Base-by-base conservation (phyloP, 2,113 vertebrate species). In the Oncorhynchus tshawytscha region DNA sequence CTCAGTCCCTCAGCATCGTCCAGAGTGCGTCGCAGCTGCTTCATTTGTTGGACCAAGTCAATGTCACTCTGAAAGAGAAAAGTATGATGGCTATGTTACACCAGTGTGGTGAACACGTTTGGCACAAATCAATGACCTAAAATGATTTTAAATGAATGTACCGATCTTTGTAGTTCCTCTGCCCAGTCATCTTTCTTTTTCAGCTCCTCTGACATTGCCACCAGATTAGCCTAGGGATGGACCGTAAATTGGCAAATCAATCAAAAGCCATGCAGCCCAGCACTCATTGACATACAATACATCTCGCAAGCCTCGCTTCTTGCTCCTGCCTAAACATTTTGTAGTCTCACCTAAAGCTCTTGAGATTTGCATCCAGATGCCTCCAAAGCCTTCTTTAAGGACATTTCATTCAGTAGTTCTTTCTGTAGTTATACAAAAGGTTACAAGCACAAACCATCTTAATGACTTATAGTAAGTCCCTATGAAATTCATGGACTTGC, bases 1-100 rank as follows among this genome's bases (percentile, higher is more conserved):
- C 94, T 94, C 83, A 98, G 24, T 0, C 83, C 75, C 91, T 97
- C 95, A 0, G 95, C 94, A 57, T 99, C 96, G 34, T 91, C 81
- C 16, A 98, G 87, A 3, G 95, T 96, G 72, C 95, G 95, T 4
- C 89, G 94, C 51, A 97, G 90, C 62, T 88, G 90, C 1, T 91
- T 81, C 60, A 96, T 90, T 87, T 97, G 93, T 78, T 95, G 87
- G 29, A 84, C 82, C n/a, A 95, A 75, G 71, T 94, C 94, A 78
- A 92, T 94, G 34, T 89, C 90, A 6, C 87, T 92, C 96, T 98
- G 86, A 3, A 49, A 74, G 77, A 65, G 67, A 15, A 5, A 5
- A 51, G 49, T 0, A 78, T 11, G 3, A 67, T 4, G 13, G 3
- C 39, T 48, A 39, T 39, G 12, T 34, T n/a, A 70, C 8, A 1